Evolutionary conservation across 1,140 invertebrate genomes (phyloP), one percentile per base, ranked within the genome.

Genomic region (Drosophila kurseongensis): DNA sequence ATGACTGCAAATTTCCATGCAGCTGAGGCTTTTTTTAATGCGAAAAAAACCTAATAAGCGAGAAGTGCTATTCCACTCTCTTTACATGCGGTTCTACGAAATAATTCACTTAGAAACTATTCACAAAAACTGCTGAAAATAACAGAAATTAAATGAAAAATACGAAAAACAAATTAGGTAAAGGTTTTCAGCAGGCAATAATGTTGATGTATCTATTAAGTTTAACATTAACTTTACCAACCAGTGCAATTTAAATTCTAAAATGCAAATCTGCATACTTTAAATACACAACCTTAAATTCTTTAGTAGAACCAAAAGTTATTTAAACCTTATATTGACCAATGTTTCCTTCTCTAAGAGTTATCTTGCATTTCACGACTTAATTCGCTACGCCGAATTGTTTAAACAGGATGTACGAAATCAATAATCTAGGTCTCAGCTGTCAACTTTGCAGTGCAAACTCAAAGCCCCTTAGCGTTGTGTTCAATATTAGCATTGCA

Each of bases 1-100:
- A 75, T 75, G 47, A 58, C 61, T 67, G 73, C 73, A 59, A 76
- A 76, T 76, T 67, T 76, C 48, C 61, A 60, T 58, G 41, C 50
- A 77, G 32, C 57, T 42, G 44, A 41, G 65, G 36, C 40, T 32
- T 61, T 68, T 59, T 54, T 76, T 71, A 48, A 35, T 48, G 66
- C 44, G 29, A 51, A 61, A 44, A 66, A 68, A 52, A 36, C 10
- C 45, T 29, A 65, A 69, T 18, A 35, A 42, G 50, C 50, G 35
- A 35, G 16, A 13, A 38, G 60, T 66, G 66, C 61, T 12, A 35
- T 16, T 7, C 60, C 41, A 18, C 6, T 29, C 29, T 16, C 12
- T 8, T n/a, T 36, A 10, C 4, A 23, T 35, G 5, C 40, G 62
- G 18, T 63, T 63, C 61, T 63, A 40, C 27, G 56, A 61, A 63